Conservation (phyloP, 2,113 vertebrate species). For the Tupaia chinensis region DNA sequence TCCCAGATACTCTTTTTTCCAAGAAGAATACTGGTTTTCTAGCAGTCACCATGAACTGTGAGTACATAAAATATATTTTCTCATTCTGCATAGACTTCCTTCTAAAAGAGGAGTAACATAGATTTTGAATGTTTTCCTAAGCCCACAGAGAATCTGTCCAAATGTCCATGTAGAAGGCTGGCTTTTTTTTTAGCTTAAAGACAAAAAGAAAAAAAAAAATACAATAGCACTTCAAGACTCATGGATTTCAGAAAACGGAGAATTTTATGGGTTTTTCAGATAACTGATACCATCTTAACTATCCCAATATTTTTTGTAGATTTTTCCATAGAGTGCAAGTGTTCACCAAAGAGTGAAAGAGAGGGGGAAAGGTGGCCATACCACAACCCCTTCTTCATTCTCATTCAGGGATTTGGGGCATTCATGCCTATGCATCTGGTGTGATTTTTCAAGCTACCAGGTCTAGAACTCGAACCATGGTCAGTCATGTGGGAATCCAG, state of each 20-base stretch:
- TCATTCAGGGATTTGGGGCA: no score
- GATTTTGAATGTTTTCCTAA: constrained; percentile 51
- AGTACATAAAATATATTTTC: background rate
- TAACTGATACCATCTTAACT: background rate
- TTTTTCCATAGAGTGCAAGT: no score
- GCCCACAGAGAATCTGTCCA: background rate
- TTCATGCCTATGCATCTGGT: no score
- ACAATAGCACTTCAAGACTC: background rate
- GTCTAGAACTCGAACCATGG: no score
- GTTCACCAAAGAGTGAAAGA: no score
- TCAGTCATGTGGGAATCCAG: no score
- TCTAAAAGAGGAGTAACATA: background rate
- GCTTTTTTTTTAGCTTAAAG: constrained; percentile 16
- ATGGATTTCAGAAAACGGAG: constrained; percentile 1
- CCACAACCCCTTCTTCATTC: no score
- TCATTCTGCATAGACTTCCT: constrained; percentile 39
- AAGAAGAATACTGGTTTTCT: constrained; percentile 25
- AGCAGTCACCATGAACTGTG: background rate
- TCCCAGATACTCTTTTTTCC: constrained; percentile 44
- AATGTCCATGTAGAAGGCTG: background rate
- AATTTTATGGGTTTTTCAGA: background rate
- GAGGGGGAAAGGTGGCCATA: no score
- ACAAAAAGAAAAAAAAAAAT: background rate
- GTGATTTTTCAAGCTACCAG: no score
- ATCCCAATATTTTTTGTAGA: no score